Conservation (phyloP, 1,140 invertebrate species). For the Drosophila sp. region DNA sequence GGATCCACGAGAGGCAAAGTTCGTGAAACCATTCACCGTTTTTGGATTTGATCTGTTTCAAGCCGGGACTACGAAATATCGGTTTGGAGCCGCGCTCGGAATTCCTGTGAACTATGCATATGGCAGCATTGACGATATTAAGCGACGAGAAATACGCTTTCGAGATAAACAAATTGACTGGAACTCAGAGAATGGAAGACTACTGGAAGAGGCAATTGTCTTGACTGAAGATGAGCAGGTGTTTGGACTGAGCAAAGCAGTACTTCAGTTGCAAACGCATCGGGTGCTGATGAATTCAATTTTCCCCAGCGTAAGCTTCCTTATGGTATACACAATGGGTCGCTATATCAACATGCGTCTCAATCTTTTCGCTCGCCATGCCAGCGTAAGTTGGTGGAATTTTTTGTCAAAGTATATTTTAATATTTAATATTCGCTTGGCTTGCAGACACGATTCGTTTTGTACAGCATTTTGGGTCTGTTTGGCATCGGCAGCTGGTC, state of each 20-base stretch:
- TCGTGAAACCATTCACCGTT: constrained; percentile 87
- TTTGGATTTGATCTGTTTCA: constrained; percentile 88
- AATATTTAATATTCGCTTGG: background rate
- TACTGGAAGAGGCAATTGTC: constrained; percentile 88
- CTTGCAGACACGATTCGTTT: constrained; percentile 84
- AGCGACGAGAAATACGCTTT: constrained; percentile 86
- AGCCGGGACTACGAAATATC: constrained; percentile 77
- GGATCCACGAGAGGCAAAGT: constrained; percentile 65
- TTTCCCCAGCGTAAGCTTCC: constrained; percentile 85
- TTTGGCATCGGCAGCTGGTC: constrained; percentile 88
- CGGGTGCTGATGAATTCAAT: constrained; percentile 86
- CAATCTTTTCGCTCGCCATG: constrained; percentile 86
- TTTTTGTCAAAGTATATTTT: accelerated
- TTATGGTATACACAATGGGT: constrained; percentile 85
- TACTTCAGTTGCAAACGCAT: constrained; percentile 87
- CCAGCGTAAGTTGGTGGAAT: constrained; percentile 45
- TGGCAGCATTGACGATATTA: constrained; percentile 83
- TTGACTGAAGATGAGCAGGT: constrained; percentile 90
- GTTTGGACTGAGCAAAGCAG: constrained; percentile 91
- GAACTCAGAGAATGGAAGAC: constrained; percentile 86
- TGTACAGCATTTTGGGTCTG: constrained; percentile 87
- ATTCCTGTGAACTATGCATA: constrained; percentile 88
- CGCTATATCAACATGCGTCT: constrained; percentile 85
- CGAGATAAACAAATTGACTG: constrained; percentile 86
- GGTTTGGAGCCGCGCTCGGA: constrained; percentile 87